These are phyloP conservation scores for Falco columbarius DNA, from an alignment of 2,797 vertebrate species.

Conservation along the genomic window DNA sequence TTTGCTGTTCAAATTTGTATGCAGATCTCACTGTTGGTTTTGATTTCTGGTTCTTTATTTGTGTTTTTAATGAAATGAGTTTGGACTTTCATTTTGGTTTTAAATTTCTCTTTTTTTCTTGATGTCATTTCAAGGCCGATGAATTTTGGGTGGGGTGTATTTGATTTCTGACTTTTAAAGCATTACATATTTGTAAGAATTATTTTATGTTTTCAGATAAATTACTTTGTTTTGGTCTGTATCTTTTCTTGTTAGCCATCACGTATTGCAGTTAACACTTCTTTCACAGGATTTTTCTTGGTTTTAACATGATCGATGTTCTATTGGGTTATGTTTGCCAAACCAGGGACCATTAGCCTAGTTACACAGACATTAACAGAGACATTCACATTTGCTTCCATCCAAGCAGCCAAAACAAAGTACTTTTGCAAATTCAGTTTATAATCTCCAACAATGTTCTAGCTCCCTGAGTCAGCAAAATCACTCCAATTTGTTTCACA, in stretches of 20 bases:
- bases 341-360: not conserved
- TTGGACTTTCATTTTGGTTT: not conserved
- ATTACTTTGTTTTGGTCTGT: not conserved
- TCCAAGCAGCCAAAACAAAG: not conserved
- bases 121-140: not conserved
- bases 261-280: not conserved
- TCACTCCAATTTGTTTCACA: not conserved
- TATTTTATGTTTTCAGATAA: not conserved
- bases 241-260: not conserved
- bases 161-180: not conserved
- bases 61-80: not conserved
- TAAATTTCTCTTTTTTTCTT: not conserved
- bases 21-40: not conserved
- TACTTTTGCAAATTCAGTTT: not conserved
- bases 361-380: not conserved
- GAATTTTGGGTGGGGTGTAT: not conserved
- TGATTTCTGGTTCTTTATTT: not conserved
- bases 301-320: not conserved
- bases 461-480: not conserved
- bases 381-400: not conserved
- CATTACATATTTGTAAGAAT: not conserved
- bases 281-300: not conserved
- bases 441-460: not conserved
- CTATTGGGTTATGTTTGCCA: not conserved
- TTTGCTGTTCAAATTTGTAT: not conserved